These are phyloP conservation scores for Zeuzera pyrina DNA, from an alignment of 2,888 invertebrate genomes.

Conservation along the genomic window DNA sequence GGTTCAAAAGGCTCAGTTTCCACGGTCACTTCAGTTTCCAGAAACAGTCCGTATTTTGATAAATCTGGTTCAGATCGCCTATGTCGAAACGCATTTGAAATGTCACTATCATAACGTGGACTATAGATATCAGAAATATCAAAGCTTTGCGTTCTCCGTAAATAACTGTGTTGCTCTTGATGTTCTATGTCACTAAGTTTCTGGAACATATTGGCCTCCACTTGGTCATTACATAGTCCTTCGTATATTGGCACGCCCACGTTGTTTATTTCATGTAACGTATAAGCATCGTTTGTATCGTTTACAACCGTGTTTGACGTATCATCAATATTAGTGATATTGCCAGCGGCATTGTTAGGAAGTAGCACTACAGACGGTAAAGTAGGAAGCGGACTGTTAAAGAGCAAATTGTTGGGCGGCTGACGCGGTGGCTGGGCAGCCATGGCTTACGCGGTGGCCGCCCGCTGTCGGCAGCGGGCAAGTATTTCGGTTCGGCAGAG, in stretches of 20 bases:
- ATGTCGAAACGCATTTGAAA: conserved; percentile 33
- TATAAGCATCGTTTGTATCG: conserved; percentile 40
- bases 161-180: conserved; percentile 32
- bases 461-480: conserved; percentile 52
- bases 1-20: conserved; percentile 43
- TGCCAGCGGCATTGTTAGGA: conserved; percentile 46
- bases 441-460: conserved; percentile 52
- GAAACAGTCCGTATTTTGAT: conserved; percentile 52
- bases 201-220: conserved; percentile 30
- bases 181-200: conserved; percentile 28
- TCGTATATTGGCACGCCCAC: conserved; percentile 58
- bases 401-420: conserved; percentile 65
- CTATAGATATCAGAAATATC: conserved; percentile 55
- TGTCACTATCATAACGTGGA: conserved; percentile 32
- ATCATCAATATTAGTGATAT: conserved; percentile 22
- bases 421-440: conserved; percentile 66
- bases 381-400: conserved; percentile 60
- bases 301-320: conserved; percentile 28
- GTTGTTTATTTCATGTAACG: conserved; percentile 62
- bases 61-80: conserved; percentile 63
- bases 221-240: conserved; percentile 34
- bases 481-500: conserved; percentile 47
- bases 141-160: conserved; percentile 61
- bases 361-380: conserved; percentile 66
- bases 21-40: conserved; percentile 51